Conservation (phyloP, 2,113 vertebrate genomes). For the Tyto alba region DNA sequence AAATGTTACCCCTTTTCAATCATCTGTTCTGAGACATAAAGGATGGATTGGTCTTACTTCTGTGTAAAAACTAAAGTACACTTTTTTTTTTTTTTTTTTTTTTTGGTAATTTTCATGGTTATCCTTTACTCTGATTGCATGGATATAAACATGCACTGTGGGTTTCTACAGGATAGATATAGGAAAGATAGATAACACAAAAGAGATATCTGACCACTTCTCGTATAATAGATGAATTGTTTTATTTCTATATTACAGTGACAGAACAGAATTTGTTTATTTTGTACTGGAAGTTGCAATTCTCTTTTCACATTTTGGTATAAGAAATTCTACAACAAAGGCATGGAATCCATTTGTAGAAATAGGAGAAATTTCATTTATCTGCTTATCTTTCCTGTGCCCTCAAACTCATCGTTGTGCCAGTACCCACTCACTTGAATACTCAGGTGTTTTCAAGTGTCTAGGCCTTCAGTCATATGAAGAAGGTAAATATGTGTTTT, state of each 20-base stretch:
- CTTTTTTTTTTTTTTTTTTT: no score
- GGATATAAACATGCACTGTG: not conserved
- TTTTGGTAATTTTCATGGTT: not conserved
- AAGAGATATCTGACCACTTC: not conserved
- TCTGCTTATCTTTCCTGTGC: not conserved
- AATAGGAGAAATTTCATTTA: not conserved
- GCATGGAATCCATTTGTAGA: not conserved
- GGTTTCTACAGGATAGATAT: not conserved
- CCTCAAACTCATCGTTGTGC: not conserved
- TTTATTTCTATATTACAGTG: not conserved
- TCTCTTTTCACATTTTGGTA: not conserved
- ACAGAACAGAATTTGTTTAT: not conserved
- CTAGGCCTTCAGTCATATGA: not conserved
- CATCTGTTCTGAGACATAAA: not conserved
- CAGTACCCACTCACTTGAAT: not conserved
- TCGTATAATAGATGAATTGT: not conserved
- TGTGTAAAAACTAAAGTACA: not conserved
- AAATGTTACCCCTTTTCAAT: not conserved
- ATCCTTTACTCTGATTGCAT: not conserved
- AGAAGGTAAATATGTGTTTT: constrained; percentile 29
- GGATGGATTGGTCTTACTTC: not conserved
- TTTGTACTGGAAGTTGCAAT: not conserved
- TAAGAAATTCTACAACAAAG: not conserved
- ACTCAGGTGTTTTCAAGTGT: not conserved
- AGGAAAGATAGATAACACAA: not conserved